These are phyloP conservation scores for Halcyon smyrnensis DNA, from an alignment of 2,797 vertebrate genomes.

Conservation along the genomic window DNA sequence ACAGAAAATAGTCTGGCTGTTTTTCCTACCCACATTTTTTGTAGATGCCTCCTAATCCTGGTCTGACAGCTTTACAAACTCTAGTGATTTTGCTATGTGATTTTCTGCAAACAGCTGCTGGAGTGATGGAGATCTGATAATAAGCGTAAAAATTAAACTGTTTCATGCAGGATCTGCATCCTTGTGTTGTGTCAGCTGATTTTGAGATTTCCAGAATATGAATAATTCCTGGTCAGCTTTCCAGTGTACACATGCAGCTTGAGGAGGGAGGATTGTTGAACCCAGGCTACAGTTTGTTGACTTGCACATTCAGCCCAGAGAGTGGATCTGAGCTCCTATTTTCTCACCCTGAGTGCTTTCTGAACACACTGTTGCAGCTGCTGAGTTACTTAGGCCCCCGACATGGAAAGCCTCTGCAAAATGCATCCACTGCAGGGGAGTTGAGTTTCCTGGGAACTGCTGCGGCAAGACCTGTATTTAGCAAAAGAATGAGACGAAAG, in stretches of 20 bases:
- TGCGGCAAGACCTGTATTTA: neutral
- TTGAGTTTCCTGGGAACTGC: neutral
- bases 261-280: conserved; percentile 11
- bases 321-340: neutral
- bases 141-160: neutral
- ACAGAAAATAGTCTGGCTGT: neutral
- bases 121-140: neutral
- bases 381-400: neutral
- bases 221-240: conserved; percentile 1
- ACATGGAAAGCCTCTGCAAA: neutral
- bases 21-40: neutral
- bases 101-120: conserved; percentile 18
- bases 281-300: conserved; percentile 1
- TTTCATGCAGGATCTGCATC: neutral
- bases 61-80: neutral
- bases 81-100: neutral
- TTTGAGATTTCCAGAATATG: neutral
- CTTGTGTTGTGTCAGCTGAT: neutral
- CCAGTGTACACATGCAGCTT: neutral
- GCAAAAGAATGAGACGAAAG: neutral
- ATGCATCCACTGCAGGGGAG: neutral
- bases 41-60: neutral
- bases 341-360: neutral
- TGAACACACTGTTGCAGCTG: neutral
- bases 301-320: neutral